Base-by-base conservation (phyloP, 2,797 vertebrate species). In the Melanotaenia parkinsoni region DNA sequence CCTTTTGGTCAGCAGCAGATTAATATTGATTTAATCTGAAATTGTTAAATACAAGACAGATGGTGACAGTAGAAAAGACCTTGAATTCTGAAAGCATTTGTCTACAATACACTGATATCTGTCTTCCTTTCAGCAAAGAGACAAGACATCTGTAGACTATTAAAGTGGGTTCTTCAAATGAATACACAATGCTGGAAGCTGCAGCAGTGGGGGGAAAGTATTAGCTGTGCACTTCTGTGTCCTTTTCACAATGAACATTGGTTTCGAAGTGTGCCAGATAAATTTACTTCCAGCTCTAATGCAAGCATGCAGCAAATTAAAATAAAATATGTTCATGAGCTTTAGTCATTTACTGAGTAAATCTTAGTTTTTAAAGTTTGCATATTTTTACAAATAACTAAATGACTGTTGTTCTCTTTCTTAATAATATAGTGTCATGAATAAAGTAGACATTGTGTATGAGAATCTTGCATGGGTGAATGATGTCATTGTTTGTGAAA, bases 21-120 rank as follows among this genome's bases (percentile, higher is more conserved):
- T 90, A 90, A 83, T 88, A 88, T 88, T 89, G 91, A 94, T 93
- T 91, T 90, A 86, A 94, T 94, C 89, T 89, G 76, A 91, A 92
- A 92, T 91, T 80, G 87, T 90, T 90, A 91, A 93, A 93, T 91
- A 88, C 78, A 79, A 77, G 81, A 78, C 79, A 87, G 81, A 89
- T 85, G 63, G 85, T 80, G 77, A 82, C 73, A 82, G 80, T 63
- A 70, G 79, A 81, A 89, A 47, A 74, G 76, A 81, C 69, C 69
- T 88, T 87, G 86, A 88, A 90, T 91, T 79, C 60, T 71, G 80
- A 86, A 86, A 77, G 26, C n/a, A 1, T 47, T 66, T 74, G 53
- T 71, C 72, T 70, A 59, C 71, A 80, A 72, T 62, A 63, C 24
- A 60, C 26, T 20, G 58, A n/a, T 62, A 60, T 77, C 63, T 51